Evolutionary conservation across 2,113 vertebrate genomes (phyloP), one percentile per base, ranked within the genome.

Genomic region (Sinocyclocheilus rhinocerous): DNA sequence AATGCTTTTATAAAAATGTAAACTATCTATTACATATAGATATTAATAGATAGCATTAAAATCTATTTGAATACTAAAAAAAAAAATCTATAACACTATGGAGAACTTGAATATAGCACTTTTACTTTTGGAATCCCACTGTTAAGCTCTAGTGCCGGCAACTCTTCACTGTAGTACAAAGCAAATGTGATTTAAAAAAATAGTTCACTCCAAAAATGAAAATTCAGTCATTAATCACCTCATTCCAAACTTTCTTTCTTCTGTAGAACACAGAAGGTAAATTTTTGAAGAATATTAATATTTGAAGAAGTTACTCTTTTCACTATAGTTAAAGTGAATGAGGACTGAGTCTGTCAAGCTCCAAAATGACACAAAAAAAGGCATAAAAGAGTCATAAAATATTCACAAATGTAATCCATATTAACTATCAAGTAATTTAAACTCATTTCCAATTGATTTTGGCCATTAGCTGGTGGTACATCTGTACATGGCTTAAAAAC

Each of bases 171-270:
- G 18, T 6, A 6, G 20, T 24, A 45, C 39, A 75, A 75, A 75
- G 72, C 39, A 75, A 24, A 12, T 24, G 39, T 24, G 22, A 75
- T 45, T 48, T 24, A 24, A 48, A 75, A 48, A 20, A n/a, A 6
- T 13, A 75, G 39, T 45, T 75, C 20, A 75, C 11, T 10, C 0
- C 22, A 75, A 75, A 75, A 48, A 75, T 11, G 11, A 75, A 75
- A n/a, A 75, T 24, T 24, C 39, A 24, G 22, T 73, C 20, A 45
- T 39, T 20, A 70, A 36, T 72, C 69, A 39, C 9, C 16, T 22
- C 69, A 72, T 72, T 39, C 33, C 69, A 72, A 39, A 20, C 33
- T 70, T 70, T 10, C 67, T 70, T 70, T 70, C 69, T 70, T 70
- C 4, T 39, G 69, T 10, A 18, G 18, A 72, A 10, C 33, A 39